Conservation (phyloP, 2,888 invertebrate genomes). For the Drosophila multiciliata region DNA sequence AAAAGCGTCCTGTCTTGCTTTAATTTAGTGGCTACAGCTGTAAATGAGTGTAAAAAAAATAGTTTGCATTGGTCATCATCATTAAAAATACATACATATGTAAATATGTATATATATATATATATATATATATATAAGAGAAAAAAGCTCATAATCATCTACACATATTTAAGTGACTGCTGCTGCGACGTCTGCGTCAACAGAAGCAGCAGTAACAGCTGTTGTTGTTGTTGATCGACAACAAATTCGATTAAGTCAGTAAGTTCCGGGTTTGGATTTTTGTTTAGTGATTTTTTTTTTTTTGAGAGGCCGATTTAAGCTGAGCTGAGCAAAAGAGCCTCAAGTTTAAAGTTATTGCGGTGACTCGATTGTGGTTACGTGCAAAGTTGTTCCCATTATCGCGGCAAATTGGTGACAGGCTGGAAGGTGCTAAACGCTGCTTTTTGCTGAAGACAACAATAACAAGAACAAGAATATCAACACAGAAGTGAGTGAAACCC, state of each 20-base stretch:
- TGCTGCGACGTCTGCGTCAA: constrained; percentile 47
- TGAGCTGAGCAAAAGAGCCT: constrained; percentile 30
- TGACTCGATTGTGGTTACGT: constrained; percentile 54
- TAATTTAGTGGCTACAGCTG: constrained; percentile 7
- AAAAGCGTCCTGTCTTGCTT: constrained; percentile 2
- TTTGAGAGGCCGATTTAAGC: constrained; percentile 14
- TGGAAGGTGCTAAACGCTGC: not conserved
- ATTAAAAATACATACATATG: constrained; percentile 28
- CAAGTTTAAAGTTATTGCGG: constrained; percentile 58
- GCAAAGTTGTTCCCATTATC: constrained; percentile 54
- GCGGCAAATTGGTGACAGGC: constrained; percentile 6
- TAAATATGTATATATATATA: not conserved
- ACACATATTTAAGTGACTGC: constrained; percentile 36
- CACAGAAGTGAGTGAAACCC: constrained; percentile 63
- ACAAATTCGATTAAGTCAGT: constrained; percentile 77
- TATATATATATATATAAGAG: not conserved
- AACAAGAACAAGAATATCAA: not conserved
- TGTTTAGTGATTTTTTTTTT: constrained; percentile 57
- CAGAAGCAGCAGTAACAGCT: constrained; percentile 32
- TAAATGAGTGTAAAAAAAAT: constrained; percentile 28
- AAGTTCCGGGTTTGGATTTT: constrained; percentile 79
- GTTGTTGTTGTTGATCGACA: constrained; percentile 65
- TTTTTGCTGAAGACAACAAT: constrained; percentile 39
- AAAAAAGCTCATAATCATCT: constrained; percentile 40
- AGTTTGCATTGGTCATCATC: constrained; percentile 49